Conservation (phyloP, 2,888 invertebrate genomes). For the Melinaea menophilus region DNA sequence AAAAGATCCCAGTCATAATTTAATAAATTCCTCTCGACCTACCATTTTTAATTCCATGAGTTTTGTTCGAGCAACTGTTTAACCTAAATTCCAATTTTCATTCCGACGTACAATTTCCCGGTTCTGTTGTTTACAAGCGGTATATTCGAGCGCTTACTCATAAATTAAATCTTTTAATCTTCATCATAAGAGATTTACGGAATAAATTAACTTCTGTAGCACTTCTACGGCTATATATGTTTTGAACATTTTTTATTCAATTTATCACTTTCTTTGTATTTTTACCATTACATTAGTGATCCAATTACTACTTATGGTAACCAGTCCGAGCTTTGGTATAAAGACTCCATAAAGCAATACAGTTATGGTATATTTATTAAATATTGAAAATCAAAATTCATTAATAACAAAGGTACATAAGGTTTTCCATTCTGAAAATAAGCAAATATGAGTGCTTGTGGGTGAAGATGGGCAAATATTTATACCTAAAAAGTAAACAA, state of each 20-base stretch:
- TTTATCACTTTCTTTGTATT: background rate
- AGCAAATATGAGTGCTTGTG: too few relatives aligned
- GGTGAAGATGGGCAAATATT: too few relatives aligned
- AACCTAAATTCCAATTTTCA: constrained; percentile 41
- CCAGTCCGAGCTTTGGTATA: too few relatives aligned
- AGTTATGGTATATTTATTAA: too few relatives aligned
- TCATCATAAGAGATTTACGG: constrained; percentile 4
- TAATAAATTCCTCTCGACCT: constrained; percentile 2
- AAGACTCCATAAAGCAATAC: too few relatives aligned
- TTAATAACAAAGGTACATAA: too few relatives aligned
- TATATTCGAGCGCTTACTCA: constrained; percentile 1
- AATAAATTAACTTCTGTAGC: background rate
- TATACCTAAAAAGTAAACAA: too few relatives aligned
- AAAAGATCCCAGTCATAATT: constrained; percentile 1
- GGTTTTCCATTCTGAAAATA: too few relatives aligned
- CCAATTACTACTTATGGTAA: too few relatives aligned
- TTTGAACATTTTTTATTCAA: background rate
- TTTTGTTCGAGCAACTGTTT: constrained; percentile 6
- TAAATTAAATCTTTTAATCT: constrained; percentile 3
- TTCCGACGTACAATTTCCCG: constrained; percentile 42
- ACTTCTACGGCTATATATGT: too few relatives aligned
- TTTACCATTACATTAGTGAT: background rate
- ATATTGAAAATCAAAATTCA: too few relatives aligned
- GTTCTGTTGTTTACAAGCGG: constrained; percentile 7
- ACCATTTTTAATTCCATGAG: constrained; percentile 1